Evolutionary conservation across 2,113 vertebrate genomes (phyloP).

Genomic region (Petaurus breviceps): DNA sequence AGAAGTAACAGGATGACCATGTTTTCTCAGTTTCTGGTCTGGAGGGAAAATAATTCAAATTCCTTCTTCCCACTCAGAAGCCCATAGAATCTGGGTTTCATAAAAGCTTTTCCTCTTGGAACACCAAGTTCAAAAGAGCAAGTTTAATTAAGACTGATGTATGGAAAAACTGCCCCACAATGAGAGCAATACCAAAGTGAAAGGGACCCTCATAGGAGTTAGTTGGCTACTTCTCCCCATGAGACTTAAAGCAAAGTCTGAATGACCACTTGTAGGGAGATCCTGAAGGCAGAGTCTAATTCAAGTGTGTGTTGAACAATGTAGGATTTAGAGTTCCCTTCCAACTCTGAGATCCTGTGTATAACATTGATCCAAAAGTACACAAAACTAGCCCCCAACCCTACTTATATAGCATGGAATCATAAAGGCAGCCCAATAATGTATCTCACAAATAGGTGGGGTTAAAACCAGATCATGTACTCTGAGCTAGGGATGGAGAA

Average conservation of each 20-base stretch:
- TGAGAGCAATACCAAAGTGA: background rate
- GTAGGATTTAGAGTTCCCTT: background rate
- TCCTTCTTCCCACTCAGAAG: background rate
- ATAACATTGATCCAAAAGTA: background rate
- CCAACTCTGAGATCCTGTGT: background rate
- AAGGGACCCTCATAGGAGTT: background rate
- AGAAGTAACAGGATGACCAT: background rate
- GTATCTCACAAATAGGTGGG: background rate
- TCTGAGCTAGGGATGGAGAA: background rate
- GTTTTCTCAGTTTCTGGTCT: background rate
- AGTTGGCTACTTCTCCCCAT: background rate
- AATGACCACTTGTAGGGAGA: background rate
- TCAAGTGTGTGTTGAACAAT: background rate
- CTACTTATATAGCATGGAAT: background rate
- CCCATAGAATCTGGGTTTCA: accelerated
- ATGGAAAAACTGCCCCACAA: background rate
- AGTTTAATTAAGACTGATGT: background rate
- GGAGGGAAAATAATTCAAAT: background rate
- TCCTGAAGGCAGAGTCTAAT: background rate
- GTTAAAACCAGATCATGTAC: background rate
- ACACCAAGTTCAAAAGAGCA: background rate
- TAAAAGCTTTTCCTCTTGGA: background rate
- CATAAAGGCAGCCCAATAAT: background rate
- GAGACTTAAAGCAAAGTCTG: background rate
- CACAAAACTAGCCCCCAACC: background rate